Percentiles rank a stretch among this genome's conserved stretches.
These are phyloP conservation scores for Ptychadena robeensis DNA, from an alignment of 2,797 vertebrate genomes.

Conservation along the genomic window DNA sequence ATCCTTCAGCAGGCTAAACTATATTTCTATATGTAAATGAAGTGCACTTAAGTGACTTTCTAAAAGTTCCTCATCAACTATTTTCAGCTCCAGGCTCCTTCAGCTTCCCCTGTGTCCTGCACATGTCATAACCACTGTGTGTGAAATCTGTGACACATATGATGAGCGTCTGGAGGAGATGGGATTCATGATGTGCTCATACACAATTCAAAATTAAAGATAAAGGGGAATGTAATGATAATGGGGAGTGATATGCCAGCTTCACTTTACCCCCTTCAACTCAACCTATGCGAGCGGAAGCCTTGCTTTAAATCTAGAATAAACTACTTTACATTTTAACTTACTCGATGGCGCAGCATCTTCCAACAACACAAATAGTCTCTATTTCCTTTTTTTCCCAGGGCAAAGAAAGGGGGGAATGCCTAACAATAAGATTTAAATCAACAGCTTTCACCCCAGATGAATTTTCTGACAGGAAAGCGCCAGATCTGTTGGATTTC, in stretches of 20 bases:
- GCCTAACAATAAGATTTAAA: constrained; percentile 59
- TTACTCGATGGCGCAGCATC: not conserved
- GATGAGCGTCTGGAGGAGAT: not conserved
- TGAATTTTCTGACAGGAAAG: constrained; percentile 58
- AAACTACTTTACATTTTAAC: not conserved
- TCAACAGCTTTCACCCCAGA: constrained; percentile 55
- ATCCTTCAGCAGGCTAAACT: too few species aligned
- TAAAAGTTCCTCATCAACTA: not conserved
- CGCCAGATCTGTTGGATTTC: constrained; percentile 46
- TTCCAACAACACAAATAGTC: constrained; percentile 34
- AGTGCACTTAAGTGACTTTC: not conserved
- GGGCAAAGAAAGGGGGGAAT: constrained; percentile 43
- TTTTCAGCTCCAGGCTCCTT: not conserved
- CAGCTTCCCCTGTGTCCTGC: not conserved
- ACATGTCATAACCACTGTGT: not conserved
- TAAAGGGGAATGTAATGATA: not conserved
- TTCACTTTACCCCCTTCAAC: not conserved
- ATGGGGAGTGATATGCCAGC: not conserved
- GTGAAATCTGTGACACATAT: not conserved
- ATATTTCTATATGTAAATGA: too few species aligned
- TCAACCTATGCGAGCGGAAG: not conserved
- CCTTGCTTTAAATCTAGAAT: not conserved
- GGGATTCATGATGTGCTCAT: not conserved
- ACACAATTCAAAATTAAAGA: not conserved
- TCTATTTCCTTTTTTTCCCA: constrained; percentile 20